Evolutionary conservation across 1,140 invertebrate species (phyloP), one percentile per base, ranked within the genome.

Genomic region (Adelges cooleyi): DNA sequence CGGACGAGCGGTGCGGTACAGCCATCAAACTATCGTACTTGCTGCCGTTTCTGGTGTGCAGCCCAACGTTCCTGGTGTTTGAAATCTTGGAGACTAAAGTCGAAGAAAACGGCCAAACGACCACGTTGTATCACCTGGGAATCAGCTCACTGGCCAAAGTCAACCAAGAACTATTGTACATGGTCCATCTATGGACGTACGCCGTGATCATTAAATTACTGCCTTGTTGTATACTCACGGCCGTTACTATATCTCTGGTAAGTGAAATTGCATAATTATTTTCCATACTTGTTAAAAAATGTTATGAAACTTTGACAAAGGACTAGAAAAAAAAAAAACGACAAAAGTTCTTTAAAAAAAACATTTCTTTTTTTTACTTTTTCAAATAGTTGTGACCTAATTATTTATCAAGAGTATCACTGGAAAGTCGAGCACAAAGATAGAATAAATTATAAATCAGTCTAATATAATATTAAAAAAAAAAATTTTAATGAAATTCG

Each of bases 161-260:
- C 0, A 76, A 77, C 51, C 75, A 81, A 51, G 69, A 74, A 38
- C 69, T 80, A 6, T 69, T 83, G 49, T 78, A 80, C 44, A 78
- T 80, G n/a, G 73, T 86, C 36, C 89, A 89, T 72, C 89, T 93
- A 70, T 90, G 87, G 82, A 82, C 90, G 25, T 90, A 91, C 73
- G 86, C 87, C 46, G 83, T 92, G 0, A 80, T 92, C 4, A 85
- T 92, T 6, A 94, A 94, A 72, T 72, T 94, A 1, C 79, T 92
- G 38, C 91, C 91, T 1, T 92, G 91, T 71, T 73, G 89, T 8
- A 80, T 86, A 0, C 75, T 95, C 13, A 92, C 90, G 0, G 76
- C 89, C 2, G 78, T 95, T 1, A 92, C 86, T 2, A 59, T 59
- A 59, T 59, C 53, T 9, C 23, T 59, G 38, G 53, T 59, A 11